Conservation (phyloP, 2,888 invertebrate species). For the Steinernema hermaphroditum region DNA sequence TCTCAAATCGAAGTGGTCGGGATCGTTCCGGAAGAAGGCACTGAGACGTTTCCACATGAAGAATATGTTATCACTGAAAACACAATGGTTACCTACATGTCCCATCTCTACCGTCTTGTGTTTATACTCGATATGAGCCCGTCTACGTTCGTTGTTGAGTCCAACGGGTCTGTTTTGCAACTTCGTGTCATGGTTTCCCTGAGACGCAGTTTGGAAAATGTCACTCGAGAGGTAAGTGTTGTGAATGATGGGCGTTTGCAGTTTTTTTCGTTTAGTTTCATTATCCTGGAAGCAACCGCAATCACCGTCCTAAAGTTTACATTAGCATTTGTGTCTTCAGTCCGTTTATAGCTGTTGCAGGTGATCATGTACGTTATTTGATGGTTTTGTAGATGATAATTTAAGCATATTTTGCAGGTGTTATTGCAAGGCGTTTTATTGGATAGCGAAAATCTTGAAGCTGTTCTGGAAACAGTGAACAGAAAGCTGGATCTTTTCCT, state of each 20-base stretch:
- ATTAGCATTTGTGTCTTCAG: constrained; percentile 79
- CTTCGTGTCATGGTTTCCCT: constrained; percentile 67
- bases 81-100: constrained; percentile 73
- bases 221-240: constrained; percentile 67
- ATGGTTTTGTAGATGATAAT: not conserved
- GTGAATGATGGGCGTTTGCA: too few species aligned
- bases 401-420: constrained; percentile 42
- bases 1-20: constrained; percentile 37
- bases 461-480: constrained; percentile 72
- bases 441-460: constrained; percentile 72
- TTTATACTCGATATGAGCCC: constrained; percentile 80
- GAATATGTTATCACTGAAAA: constrained; percentile 43
- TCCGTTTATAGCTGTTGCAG: constrained; percentile 73
- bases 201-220: constrained; percentile 65
- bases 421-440: constrained; percentile 72
- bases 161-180: constrained; percentile 66
- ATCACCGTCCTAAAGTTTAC: constrained; percentile 75
- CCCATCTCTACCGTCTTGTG: constrained; percentile 76
- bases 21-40: constrained; percentile 25
- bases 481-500: constrained; percentile 70
- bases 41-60: constrained; percentile 39
- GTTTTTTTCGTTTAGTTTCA: constrained; percentile 76
- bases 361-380: constrained; percentile 72
- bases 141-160: constrained; percentile 75
- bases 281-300: constrained; percentile 73